phyloP scores from a whole-genome alignment of 2,888 invertebrate species.

The Orthosia incerta region DNA sequence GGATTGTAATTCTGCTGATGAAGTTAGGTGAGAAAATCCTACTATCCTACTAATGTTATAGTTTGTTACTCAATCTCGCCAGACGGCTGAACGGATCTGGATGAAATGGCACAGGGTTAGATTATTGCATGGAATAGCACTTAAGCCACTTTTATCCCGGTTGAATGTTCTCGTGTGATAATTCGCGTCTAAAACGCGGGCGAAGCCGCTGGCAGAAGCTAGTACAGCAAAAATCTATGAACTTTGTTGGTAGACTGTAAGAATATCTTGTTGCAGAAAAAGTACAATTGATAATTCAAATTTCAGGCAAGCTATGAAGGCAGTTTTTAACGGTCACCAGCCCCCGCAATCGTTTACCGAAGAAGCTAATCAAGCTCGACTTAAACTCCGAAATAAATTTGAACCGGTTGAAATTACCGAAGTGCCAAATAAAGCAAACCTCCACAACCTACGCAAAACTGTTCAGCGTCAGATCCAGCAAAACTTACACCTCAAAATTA shows the following conservation, averaged over 20 bases:
- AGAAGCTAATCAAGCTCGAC: slow-evolving; percentile 6
- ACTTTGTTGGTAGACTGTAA: not conserved
- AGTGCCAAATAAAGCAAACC: not conserved
- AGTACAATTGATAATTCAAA: not conserved
- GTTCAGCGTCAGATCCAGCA: slow-evolving; percentile 18
- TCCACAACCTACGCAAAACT: slow-evolving; percentile 2
- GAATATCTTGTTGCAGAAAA: not conserved
- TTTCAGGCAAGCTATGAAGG: slow-evolving; percentile 79
- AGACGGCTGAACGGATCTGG: too few relatives aligned
- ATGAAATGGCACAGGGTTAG: too few relatives aligned
- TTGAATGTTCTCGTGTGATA: too few relatives aligned
- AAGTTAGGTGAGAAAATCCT: slow-evolving; percentile 72
- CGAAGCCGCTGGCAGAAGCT: too few relatives aligned
- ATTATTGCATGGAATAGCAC: too few relatives aligned
- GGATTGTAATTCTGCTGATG: slow-evolving; percentile 80
- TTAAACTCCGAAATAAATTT: not conserved
- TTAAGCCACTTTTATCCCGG: too few relatives aligned
- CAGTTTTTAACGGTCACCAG: slow-evolving; percentile 55
- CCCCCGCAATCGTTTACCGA: slow-evolving; percentile 36
- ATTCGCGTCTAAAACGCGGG: too few relatives aligned
- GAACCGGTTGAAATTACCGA: slow-evolving; percentile 26
- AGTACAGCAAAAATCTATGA: too few relatives aligned
- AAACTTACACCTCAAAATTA: slow-evolving; percentile 29
- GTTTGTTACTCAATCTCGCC: too few relatives aligned
- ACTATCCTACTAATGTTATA: too few relatives aligned